Evolutionary conservation across 2,888 invertebrate species (phyloP), one percentile per base, ranked within the genome.

Genomic region (Athetis lepigone): DNA sequence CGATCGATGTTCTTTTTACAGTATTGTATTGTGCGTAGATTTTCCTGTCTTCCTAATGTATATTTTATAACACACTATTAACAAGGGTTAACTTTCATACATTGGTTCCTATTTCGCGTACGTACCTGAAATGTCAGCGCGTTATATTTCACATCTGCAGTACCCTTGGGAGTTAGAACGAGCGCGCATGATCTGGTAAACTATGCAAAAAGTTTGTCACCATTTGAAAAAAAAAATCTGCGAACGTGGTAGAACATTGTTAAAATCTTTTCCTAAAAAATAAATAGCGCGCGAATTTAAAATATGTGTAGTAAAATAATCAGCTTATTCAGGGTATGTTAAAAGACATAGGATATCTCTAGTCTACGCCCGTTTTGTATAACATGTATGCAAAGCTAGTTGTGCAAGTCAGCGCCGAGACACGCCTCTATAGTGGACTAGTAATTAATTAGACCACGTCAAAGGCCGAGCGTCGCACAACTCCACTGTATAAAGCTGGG

Each of bases 361-460:
- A 16, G 47, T 40, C 6, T 25, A 9, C 11, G 6, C 13, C 25
- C 4, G n/a, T 1, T 43, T 45, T 43, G 25, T 25, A 25, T 16
- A 4, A 9, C 2, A 13, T 13, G 9, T 25, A 16, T 13, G 25
- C n/a, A 39, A 13, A 46, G 16, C 29, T 47, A 47, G 13, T 11
- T 5, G 23, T 47, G 11, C 9, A 11, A 7, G 47, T 52, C n/a
- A 3, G n/a, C 58, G 7, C 19, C 11, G 18, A 21, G n/a, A 29
- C 46, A 43, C 51, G 18, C 36, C 52, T 45, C 39, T 51, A 40
- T 40, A 58, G 45, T 1, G n/a, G 19, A 23, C 21, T 39, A 70
- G 36, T 70, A 75, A 75, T n/a, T n/a, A n/a, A n/a, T 58, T 55
- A 52, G 16, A 64, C 46, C 58, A 64, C 71, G 58, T 56, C 75